A percentile compares a stretch with the other conserved stretches of the same genome.
phyloP scores from a whole-genome alignment of 2,113 vertebrate species.

The Epinephelus lanceolatus region DNA sequence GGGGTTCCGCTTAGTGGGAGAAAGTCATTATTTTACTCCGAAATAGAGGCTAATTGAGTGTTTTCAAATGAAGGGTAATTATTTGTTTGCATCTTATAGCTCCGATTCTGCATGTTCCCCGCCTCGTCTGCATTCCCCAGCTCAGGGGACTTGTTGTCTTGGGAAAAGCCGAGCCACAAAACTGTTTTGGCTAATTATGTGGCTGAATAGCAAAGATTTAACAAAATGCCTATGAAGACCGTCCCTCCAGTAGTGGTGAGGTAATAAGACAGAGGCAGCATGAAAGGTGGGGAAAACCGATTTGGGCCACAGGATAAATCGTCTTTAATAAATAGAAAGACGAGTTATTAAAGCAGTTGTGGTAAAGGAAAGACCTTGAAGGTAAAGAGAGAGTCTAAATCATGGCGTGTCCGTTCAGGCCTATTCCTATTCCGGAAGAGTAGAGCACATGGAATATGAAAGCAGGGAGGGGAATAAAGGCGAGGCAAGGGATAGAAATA shows the following conservation, averaged over 20 bases:
- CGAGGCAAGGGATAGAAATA: slow-evolving; percentile 36
- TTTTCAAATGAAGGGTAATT: slow-evolving; percentile 77
- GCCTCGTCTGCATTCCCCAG: slow-evolving; percentile 31
- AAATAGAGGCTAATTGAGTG: slow-evolving; percentile 75
- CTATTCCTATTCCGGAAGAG: slow-evolving; percentile 44
- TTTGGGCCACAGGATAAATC: not conserved
- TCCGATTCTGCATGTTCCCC: slow-evolving; percentile 50
- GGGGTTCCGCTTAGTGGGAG: slow-evolving; percentile 47
- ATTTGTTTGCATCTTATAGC: slow-evolving; percentile 72
- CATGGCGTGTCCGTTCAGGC: not conserved
- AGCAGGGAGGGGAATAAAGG: slow-evolving; percentile 44
- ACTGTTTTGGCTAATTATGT: slow-evolving; percentile 52
- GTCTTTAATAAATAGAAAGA: slow-evolving; percentile 28
- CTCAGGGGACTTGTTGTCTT: slow-evolving; percentile 50
- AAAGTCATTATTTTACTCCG: slow-evolving; percentile 70
- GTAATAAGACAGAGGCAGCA: slow-evolving; percentile 10
- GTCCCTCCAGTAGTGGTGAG: not conserved
- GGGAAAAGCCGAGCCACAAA: slow-evolving; percentile 42
- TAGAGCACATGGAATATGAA: slow-evolving; percentile 43
- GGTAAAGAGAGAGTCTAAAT: slow-evolving; percentile 39
- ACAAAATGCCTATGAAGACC: slow-evolving; percentile 54
- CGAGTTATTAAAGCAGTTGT: slow-evolving; percentile 9
- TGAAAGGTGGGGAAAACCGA: slow-evolving; percentile 20
- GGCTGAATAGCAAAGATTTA: slow-evolving; percentile 52
- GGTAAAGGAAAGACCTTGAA: slow-evolving; percentile 40